phyloP scores from a whole-genome alignment of 2,797 vertebrate genomes.

The Euphonia xanthogaster region DNA sequence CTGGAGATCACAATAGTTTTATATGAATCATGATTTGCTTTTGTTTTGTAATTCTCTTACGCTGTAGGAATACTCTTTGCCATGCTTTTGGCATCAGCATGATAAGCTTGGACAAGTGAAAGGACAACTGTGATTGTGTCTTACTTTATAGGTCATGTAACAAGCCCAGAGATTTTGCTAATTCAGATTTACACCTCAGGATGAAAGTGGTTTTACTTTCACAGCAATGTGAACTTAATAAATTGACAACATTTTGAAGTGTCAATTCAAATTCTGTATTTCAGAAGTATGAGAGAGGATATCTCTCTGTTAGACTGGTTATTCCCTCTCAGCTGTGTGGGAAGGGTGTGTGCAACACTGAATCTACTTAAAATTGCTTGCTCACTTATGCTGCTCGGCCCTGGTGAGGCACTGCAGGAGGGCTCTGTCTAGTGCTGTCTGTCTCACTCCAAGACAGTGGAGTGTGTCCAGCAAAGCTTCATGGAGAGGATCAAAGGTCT shows the following conservation, averaged over 20 bases:
- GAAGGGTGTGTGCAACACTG: not conserved
- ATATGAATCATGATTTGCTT: not conserved
- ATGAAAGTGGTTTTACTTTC: not conserved
- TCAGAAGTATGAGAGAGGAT: not conserved
- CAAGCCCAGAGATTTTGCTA: not conserved
- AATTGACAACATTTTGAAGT: not conserved
- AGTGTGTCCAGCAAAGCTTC: not conserved
- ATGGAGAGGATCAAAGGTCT: not conserved
- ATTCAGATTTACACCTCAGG: not conserved
- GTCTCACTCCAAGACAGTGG: not conserved
- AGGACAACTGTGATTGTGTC: not conserved
- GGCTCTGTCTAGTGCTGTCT: not conserved
- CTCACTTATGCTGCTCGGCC: not conserved
- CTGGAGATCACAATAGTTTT: not conserved
- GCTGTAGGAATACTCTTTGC: not conserved
- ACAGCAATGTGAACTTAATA: not conserved
- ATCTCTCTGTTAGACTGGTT: not conserved
- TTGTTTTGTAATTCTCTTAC: conserved; percentile 42
- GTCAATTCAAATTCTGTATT: not conserved
- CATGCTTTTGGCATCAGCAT: not conserved
- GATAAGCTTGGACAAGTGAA: not conserved
- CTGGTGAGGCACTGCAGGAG: not conserved
- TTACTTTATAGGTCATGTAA: not conserved
- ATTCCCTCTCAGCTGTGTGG: not conserved
- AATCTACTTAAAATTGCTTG: conserved; percentile 1